Evolutionary conservation across 2,113 vertebrate genomes (phyloP).

Genomic region (Mustela nigripes): DNA sequence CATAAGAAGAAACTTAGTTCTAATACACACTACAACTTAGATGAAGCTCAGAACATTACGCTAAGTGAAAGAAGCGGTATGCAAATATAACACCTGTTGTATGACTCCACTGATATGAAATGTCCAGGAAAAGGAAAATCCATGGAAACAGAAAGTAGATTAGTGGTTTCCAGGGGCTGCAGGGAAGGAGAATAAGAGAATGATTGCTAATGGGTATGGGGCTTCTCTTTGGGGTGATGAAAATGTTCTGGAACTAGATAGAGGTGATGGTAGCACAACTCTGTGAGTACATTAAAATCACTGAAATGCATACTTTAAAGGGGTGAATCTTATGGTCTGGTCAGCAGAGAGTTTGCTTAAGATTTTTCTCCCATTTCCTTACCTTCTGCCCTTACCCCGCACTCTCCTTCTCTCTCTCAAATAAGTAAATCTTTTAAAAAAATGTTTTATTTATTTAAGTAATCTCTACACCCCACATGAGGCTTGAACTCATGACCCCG

Average conservation of each 20-base stretch:
- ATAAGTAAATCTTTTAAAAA: background rate
- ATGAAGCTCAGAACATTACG: background rate
- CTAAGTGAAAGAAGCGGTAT: background rate
- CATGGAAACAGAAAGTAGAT: background rate
- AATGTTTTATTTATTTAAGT: background rate
- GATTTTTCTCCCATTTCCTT: background rate
- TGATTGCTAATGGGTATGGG: background rate
- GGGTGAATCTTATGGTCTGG: background rate
- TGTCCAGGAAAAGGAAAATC: background rate
- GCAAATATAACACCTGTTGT: background rate
- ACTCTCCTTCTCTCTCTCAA: background rate
- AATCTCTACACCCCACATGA: background rate
- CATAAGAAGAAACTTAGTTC: background rate
- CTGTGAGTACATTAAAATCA: slow-evolving; percentile 12
- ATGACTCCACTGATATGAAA: background rate
- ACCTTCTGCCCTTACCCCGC: background rate
- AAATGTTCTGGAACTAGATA: slow-evolving; percentile 8
- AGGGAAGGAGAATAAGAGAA: background rate
- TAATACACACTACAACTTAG: background rate
- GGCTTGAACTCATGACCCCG: background rate
- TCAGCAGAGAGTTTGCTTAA: background rate
- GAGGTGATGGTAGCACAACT: background rate
- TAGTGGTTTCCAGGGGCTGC: background rate
- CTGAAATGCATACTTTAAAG: background rate
- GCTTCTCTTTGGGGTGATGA: background rate